phyloP scores from a whole-genome alignment of 30 jellyfish, hydroid and myxozoan species.

The Aurelia sp. region DNA sequence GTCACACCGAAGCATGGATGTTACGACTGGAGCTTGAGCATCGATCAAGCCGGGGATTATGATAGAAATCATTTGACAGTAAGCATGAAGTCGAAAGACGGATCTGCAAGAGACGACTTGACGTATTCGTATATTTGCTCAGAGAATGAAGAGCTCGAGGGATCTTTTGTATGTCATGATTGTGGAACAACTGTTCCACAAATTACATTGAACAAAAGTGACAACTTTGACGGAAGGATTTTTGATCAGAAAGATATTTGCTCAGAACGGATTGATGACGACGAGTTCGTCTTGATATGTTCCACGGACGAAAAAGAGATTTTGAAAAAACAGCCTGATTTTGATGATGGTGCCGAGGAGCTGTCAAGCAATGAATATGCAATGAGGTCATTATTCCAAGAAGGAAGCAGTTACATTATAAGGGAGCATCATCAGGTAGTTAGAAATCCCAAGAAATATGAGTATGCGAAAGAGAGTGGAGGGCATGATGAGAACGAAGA shows the following conservation, averaged over 20 bases:
- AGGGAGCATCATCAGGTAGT: too few species aligned
- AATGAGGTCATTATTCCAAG: not conserved
- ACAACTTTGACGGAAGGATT: not conserved
- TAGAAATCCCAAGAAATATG: too few species aligned
- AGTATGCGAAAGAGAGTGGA: too few species aligned
- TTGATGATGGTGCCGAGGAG: not conserved
- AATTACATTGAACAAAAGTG: slow-evolving; percentile 4
- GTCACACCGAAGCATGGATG: slow-evolving; percentile 36
- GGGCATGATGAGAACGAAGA: not conserved
- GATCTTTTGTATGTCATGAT: slow-evolving; percentile 67
- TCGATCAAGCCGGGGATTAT: slow-evolving; percentile 30
- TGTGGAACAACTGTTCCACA: slow-evolving; percentile 61
- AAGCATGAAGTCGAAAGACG: slow-evolving; percentile 52
- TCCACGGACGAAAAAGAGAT: slow-evolving; percentile 10
- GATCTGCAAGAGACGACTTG: not conserved
- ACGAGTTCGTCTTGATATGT: slow-evolving; percentile 57
- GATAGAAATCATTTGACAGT: slow-evolving; percentile 61
- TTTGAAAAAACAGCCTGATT: not conserved
- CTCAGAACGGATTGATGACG: slow-evolving; percentile 1
- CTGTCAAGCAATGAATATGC: not conserved
- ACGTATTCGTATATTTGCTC: slow-evolving; percentile 61
- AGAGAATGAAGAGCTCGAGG: slow-evolving; percentile 64
- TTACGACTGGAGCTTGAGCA: slow-evolving; percentile 59
- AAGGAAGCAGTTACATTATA: not conserved
- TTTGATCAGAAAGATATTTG: slow-evolving; percentile 9